phyloP scores from a whole-genome alignment of 2,113 vertebrate genomes.

The Macaca fascicularis region DNA sequence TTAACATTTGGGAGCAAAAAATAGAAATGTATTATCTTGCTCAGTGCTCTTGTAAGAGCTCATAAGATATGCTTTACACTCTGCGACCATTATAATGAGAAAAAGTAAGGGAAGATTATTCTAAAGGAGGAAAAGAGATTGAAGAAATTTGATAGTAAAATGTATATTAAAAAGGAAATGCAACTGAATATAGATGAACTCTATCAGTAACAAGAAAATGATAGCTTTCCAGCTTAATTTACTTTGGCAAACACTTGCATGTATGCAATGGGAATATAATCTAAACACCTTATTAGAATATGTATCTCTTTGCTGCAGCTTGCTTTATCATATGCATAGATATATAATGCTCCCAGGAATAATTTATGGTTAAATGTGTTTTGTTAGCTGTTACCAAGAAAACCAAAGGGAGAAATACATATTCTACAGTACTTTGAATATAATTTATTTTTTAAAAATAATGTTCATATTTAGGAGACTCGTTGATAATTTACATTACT shows the following conservation, averaged over 20 bases:
- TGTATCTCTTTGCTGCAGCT: conserved; percentile 72
- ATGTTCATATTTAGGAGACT: background rate
- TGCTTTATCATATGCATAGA: conserved; percentile 68
- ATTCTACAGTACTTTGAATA: conserved; percentile 44
- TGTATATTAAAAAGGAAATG: conserved; percentile 69
- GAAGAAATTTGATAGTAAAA: conserved; percentile 63
- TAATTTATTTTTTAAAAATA: conserved; percentile 51
- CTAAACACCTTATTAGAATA: conserved; percentile 75
- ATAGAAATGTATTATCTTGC: background rate
- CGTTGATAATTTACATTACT: conserved; percentile 47
- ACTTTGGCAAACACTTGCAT: conserved; percentile 55
- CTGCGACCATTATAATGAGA: conserved; percentile 8
- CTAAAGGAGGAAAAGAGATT: conserved; percentile 1
- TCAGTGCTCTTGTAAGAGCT: background rate
- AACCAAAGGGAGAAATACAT: background rate
- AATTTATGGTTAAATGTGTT: conserved; percentile 68
- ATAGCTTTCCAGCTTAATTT: conserved; percentile 60
- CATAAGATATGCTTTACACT: conserved; percentile 43
- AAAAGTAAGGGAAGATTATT: background rate
- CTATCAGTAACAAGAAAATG: conserved; percentile 66
- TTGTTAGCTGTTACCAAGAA: conserved; percentile 66
- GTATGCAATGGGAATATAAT: conserved; percentile 61
- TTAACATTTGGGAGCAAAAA: conserved; percentile 1
- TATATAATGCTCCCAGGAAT: conserved; percentile 61
- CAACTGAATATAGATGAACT: conserved; percentile 57